Evolutionary conservation across 1,140 invertebrate genomes (phyloP).

Genomic region (Nixonia krombeini): DNA sequence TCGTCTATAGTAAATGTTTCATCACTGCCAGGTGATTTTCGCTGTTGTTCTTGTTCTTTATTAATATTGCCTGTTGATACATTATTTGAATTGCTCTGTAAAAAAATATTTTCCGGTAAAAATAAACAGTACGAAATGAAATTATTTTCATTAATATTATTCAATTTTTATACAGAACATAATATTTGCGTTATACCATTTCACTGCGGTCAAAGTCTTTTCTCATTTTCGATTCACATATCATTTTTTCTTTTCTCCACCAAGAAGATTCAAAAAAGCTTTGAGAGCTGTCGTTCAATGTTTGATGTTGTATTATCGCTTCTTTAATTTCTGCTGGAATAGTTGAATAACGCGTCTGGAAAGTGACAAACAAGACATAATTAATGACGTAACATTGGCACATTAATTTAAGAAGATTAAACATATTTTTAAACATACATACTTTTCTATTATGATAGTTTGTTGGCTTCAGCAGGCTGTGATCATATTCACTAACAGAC

Average conservation of each 20-base stretch:
- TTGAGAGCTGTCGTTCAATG: conserved; percentile 44
- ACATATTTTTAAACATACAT: too few species aligned
- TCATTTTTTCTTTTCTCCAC: conserved; percentile 57
- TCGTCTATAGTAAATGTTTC: conserved; percentile 29
- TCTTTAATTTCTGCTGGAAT: conserved; percentile 37
- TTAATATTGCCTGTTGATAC: neutral
- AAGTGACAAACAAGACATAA: neutral
- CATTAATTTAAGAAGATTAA: too few species aligned
- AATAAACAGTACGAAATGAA: neutral
- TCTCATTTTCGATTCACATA: conserved; percentile 57
- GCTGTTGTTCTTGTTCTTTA: neutral
- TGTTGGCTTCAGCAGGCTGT: conserved; percentile 21
- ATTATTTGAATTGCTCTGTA: neutral
- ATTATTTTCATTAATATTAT: conserved; percentile 5
- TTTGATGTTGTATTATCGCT: conserved; percentile 44
- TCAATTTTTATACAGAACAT: too few species aligned
- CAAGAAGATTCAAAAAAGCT: conserved; percentile 56
- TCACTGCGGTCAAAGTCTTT: conserved; percentile 1
- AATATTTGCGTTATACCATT: too few species aligned
- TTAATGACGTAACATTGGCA: neutral
- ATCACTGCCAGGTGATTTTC: conserved; percentile 12
- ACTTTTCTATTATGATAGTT: conserved; percentile 29
- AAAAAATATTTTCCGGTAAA: too few species aligned
- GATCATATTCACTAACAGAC: conserved; percentile 31
- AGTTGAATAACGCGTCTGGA: conserved; percentile 34